Percentiles rank a stretch among this genome's conserved stretches.
These are phyloP conservation scores for Hepsetus odoe DNA, from an alignment of 2,113 vertebrate species.

Conservation along the genomic window DNA sequence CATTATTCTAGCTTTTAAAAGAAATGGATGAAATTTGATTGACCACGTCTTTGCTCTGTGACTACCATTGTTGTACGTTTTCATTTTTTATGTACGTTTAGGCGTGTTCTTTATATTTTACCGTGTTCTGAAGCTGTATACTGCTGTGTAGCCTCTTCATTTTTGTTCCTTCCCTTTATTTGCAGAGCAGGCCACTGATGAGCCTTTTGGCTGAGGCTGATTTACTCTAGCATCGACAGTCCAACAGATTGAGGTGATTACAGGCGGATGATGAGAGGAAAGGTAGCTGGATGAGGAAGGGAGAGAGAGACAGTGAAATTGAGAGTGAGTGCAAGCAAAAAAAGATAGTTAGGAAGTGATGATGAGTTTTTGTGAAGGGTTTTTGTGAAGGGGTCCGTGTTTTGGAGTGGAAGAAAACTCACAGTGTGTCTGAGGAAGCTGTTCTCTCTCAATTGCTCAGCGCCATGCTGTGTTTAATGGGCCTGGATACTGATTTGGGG, in stretches of 20 bases:
- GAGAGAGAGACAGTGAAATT: neutral
- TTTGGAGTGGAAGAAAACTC: constrained; percentile 16
- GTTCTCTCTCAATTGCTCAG: constrained; percentile 22
- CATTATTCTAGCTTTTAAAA: too few species aligned
- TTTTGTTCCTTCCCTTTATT: neutral
- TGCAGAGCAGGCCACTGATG: too few species aligned
- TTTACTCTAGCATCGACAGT: too few species aligned
- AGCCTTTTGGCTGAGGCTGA: too few species aligned
- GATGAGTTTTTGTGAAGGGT: constrained; percentile 47
- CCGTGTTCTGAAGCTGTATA: too few species aligned
- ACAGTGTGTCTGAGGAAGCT: neutral
- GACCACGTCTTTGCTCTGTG: too few species aligned
- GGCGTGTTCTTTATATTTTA: too few species aligned
- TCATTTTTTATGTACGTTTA: too few species aligned
- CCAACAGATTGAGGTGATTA: constrained; percentile 29
- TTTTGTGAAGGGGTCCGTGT: constrained; percentile 24
- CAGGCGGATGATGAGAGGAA: constrained; percentile 1
- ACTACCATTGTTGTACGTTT: too few species aligned
- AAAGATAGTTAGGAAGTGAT: neutral
- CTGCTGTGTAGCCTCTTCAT: too few species aligned
- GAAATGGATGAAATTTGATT: too few species aligned
- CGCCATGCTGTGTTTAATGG: constrained; percentile 57
- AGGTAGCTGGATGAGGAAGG: neutral
- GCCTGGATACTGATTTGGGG: constrained; percentile 60
- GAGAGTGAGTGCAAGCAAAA: too few species aligned